Conservation (phyloP, 2,113 vertebrate species). For the Harpagus bidentatus region DNA sequence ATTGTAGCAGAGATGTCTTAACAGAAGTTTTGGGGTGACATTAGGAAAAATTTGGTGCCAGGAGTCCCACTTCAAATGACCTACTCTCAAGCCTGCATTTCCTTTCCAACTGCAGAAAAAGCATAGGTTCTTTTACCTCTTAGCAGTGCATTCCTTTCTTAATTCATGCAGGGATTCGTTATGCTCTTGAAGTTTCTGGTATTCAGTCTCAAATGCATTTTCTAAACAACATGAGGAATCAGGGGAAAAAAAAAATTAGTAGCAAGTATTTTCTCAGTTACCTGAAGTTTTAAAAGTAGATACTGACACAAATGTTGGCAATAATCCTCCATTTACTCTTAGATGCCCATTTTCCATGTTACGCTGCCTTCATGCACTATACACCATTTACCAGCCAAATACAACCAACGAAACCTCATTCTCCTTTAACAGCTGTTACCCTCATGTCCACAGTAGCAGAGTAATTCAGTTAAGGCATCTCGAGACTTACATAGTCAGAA, state of each 20-base stretch:
- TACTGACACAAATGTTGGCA: background rate
- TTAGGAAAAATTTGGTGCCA: background rate
- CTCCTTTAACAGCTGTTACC: background rate
- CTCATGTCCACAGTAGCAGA: background rate
- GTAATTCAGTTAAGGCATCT: background rate
- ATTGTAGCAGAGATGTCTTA: background rate
- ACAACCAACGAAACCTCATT: background rate
- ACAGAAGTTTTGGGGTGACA: background rate
- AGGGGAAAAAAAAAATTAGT: background rate
- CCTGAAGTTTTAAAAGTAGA: background rate
- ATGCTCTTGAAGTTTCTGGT: slow-evolving; percentile 83
- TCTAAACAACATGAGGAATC: slow-evolving; percentile 64
- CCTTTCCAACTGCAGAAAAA: background rate
- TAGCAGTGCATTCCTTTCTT: slow-evolving; percentile 92
- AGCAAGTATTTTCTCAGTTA: background rate
- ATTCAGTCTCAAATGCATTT: slow-evolving; percentile 81
- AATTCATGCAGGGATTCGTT: slow-evolving; percentile 83
- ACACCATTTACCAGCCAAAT: background rate
- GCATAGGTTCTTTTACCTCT: slow-evolving; percentile 80
- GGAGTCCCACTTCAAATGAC: background rate
- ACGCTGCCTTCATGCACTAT: background rate
- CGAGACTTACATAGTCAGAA: background rate
- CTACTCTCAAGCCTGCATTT: background rate
- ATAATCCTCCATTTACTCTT: background rate
- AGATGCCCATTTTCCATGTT: background rate